Conservation (phyloP, 2,888 invertebrate species). For the Antitype chi region DNA sequence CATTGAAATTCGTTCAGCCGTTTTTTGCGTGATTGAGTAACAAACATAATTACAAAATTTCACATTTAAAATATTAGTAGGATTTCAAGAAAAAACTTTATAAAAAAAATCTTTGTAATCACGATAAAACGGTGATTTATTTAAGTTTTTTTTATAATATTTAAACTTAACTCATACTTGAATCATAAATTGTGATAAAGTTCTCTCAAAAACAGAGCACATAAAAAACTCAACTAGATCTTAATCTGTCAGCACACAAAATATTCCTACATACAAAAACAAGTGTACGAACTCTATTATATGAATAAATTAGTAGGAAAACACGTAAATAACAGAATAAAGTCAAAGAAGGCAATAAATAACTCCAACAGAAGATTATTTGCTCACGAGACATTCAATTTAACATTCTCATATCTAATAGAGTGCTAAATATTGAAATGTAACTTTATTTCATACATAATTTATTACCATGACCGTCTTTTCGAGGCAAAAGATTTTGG, state of each 20-base stretch:
- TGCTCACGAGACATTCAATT: slow-evolving; percentile 59
- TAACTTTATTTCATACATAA: slow-evolving; percentile 32
- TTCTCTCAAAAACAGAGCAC: neutral
- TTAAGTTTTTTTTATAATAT: too few species aligned
- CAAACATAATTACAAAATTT: too few species aligned
- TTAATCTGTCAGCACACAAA: slow-evolving; percentile 49
- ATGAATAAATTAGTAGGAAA: slow-evolving; percentile 60
- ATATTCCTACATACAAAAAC: slow-evolving; percentile 45
- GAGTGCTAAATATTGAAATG: slow-evolving; percentile 58
- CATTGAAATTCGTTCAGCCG: too few species aligned
- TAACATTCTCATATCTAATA: slow-evolving; percentile 44
- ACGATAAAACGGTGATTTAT: too few species aligned
- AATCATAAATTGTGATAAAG: too few species aligned
- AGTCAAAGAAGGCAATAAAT: slow-evolving; percentile 52
- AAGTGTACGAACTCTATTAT: slow-evolving; percentile 34
- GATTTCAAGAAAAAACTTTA: too few species aligned
- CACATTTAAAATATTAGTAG: too few species aligned
- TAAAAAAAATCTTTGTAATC: too few species aligned
- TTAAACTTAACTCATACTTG: too few species aligned
- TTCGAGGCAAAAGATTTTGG: slow-evolving; percentile 35
- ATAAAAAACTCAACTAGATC: slow-evolving; percentile 23
- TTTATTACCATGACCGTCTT: slow-evolving; percentile 25
- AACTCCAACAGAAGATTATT: slow-evolving; percentile 59
- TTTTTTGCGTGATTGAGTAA: too few species aligned
- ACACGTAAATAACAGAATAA: slow-evolving; percentile 48